These are phyloP conservation scores for Phyllotreta striolata DNA, from an alignment of 2,888 invertebrate genomes.

Conservation along the genomic window DNA sequence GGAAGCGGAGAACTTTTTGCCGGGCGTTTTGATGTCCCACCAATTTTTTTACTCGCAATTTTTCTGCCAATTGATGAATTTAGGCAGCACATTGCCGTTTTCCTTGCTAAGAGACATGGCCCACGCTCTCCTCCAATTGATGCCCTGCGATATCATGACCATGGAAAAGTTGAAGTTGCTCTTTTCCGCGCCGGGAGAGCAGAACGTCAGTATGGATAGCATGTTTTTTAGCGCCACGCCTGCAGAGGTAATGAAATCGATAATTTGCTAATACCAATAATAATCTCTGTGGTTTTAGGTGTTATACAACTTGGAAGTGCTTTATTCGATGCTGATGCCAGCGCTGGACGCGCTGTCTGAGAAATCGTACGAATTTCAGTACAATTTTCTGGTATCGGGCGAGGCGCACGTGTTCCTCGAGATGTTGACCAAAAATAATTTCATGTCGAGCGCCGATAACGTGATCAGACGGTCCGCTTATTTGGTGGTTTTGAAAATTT, in stretches of 20 bases:
- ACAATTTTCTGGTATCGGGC: slow-evolving; percentile 72
- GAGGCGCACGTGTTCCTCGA: slow-evolving; percentile 76
- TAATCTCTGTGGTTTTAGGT: slow-evolving; percentile 65
- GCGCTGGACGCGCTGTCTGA: slow-evolving; percentile 81
- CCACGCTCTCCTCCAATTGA: slow-evolving; percentile 78
- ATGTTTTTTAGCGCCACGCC: slow-evolving; percentile 76
- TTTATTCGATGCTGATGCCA: slow-evolving; percentile 92
- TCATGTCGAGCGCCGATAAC: slow-evolving; percentile 80
- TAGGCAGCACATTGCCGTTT: slow-evolving; percentile 84
- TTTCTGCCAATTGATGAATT: slow-evolving; percentile 85
- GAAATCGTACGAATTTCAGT: slow-evolving; percentile 74
- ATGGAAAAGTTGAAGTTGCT: slow-evolving; percentile 66
- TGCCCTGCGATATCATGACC: slow-evolving; percentile 73
- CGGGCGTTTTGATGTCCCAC: slow-evolving; percentile 90
- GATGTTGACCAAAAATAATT: slow-evolving; percentile 85
- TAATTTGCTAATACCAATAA: background rate
- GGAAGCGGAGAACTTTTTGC: slow-evolving; percentile 88
- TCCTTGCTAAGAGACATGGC: slow-evolving; percentile 85
- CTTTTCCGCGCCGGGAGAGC: slow-evolving; percentile 61
- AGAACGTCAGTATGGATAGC: slow-evolving; percentile 66
- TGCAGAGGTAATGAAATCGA: slow-evolving; percentile 67
- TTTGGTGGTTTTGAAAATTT: slow-evolving; percentile 85
- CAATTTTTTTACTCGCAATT: slow-evolving; percentile 80
- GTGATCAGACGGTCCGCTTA: slow-evolving; percentile 77
- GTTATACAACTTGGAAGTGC: slow-evolving; percentile 69